These are phyloP conservation scores for Deilephila elpenor DNA, from an alignment of 2,888 invertebrate species.

Conservation along the genomic window DNA sequence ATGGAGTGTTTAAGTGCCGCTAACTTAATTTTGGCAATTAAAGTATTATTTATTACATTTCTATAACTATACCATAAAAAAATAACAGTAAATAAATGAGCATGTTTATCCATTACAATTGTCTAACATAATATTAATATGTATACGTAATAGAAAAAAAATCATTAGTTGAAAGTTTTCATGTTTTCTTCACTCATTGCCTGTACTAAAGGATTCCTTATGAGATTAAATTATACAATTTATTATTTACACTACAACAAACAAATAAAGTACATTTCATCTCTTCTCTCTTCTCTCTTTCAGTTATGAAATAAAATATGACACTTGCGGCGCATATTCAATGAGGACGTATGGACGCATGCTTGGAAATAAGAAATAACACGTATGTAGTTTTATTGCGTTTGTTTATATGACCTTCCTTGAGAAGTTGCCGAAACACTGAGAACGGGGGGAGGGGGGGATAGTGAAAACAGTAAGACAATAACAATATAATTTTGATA, in stretches of 20 bases:
- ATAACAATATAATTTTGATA: neutral
- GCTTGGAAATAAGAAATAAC: neutral
- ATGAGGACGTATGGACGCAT: neutral
- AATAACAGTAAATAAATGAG: no score
- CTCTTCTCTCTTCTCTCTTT: no score
- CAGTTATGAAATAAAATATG: slow-evolving; percentile 3
- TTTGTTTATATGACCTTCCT: neutral
- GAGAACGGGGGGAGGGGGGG: no score
- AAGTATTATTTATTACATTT: neutral
- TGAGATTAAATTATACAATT: no score
- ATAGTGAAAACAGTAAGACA: neutral
- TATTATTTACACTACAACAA: no score
- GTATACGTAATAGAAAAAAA: no score
- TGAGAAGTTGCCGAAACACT: neutral
- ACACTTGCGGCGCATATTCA: slow-evolving; percentile 1
- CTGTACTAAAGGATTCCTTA: no score
- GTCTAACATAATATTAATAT: no score
- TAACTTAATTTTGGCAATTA: neutral
- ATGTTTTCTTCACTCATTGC: no score
- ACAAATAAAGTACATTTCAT: no score
- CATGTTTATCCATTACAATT: no score
- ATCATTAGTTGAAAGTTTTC: no score
- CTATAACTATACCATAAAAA: neutral
- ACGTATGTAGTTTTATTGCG: slow-evolving; percentile 1
- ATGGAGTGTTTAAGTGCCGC: neutral